Percentiles rank a stretch among this genome's conserved stretches.
phyloP scores from a whole-genome alignment of 2,797 vertebrate species.

The Microcaecilia unicolor region DNA sequence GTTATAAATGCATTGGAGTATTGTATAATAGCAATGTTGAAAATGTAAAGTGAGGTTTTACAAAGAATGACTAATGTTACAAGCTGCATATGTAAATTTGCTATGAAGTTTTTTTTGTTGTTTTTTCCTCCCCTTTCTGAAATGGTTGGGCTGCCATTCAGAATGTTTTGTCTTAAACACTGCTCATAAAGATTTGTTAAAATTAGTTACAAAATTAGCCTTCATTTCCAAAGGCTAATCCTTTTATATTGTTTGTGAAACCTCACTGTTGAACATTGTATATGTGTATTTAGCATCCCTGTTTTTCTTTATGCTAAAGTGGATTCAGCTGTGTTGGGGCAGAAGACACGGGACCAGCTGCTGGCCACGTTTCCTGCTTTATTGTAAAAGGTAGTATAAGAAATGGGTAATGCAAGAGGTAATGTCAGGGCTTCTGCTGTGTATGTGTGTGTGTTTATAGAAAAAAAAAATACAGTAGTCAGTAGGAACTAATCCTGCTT shows the following conservation, averaged over 20 bases:
- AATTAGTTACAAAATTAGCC: too few relatives aligned
- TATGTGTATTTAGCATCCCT: constrained; percentile 93
- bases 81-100: neutral
- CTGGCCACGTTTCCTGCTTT: constrained; percentile 93
- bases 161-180: neutral
- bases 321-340: constrained; percentile 94
- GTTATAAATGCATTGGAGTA: too few relatives aligned
- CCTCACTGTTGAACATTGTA: constrained; percentile 71
- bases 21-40: constrained; percentile 50
- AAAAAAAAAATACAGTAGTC: too few relatives aligned
- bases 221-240: constrained; percentile 2
- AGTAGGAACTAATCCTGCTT: constrained; percentile 38
- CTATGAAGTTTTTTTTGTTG: neutral
- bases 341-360: constrained; percentile 95
- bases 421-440: constrained; percentile 65
- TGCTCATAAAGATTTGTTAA: constrained; percentile 5
- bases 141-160: constrained; percentile 7
- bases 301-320: constrained; percentile 99
- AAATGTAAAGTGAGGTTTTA: constrained; percentile 86
- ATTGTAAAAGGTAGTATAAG: constrained; percentile 98
- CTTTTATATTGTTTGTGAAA: constrained; percentile 84
- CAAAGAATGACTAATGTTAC: constrained; percentile 74
- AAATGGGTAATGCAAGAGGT: constrained; percentile 70
- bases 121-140: too few relatives aligned
- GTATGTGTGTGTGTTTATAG: too few relatives aligned